Conservation (phyloP, 2,888 invertebrate genomes). For the Autographa pulchrina region DNA sequence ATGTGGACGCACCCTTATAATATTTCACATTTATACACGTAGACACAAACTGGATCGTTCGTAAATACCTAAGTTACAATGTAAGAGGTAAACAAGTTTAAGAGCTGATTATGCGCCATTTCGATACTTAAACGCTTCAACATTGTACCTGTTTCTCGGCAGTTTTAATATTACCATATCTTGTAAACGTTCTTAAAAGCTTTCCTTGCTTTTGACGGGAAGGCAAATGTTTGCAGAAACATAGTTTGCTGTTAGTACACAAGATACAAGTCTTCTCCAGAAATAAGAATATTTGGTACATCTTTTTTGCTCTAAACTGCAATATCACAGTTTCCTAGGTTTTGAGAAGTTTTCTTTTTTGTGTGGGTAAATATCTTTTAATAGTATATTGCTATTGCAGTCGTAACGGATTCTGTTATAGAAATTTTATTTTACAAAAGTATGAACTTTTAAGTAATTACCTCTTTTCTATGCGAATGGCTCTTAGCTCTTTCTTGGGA, state of each 20-base stretch:
- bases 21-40: too few relatives aligned
- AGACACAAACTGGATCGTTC: not conserved
- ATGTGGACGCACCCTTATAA: too few relatives aligned
- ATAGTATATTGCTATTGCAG: too few relatives aligned
- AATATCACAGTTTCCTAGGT: too few relatives aligned
- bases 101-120: not conserved
- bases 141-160: not conserved
- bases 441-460: not conserved
- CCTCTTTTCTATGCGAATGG: not conserved
- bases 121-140: not conserved
- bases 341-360: too few relatives aligned
- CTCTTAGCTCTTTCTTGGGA: not conserved
- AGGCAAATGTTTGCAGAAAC: not conserved
- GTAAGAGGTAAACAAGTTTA: not conserved
- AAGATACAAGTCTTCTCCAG: not conserved
- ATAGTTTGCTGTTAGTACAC: not conserved
- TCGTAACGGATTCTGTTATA: too few relatives aligned
- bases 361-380: too few relatives aligned
- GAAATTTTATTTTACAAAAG: not conserved
- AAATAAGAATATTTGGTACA: not conserved
- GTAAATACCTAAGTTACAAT: not conserved
- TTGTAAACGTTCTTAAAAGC: slow-evolving; percentile 3
- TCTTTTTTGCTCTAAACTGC: too few relatives aligned
- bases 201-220: not conserved
- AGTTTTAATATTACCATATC: not conserved